Percentiles rank a stretch among this genome's conserved stretches.
Conservation (phyloP, 2,113 vertebrate species). For the Riparia riparia region DNA sequence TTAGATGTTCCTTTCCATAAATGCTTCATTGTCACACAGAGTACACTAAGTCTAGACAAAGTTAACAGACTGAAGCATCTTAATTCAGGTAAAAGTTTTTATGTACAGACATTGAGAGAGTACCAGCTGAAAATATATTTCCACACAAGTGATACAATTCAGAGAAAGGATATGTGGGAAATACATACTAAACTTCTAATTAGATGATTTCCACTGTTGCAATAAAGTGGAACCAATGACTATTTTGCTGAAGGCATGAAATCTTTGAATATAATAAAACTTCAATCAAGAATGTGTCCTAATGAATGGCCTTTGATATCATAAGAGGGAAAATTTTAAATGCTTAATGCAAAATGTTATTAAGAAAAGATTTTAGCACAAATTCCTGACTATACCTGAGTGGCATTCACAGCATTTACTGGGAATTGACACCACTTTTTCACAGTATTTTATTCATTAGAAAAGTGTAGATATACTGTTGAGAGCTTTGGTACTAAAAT, state of each 20-base stretch:
- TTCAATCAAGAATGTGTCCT: accelerated
- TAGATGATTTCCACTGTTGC: background rate
- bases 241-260: background rate
- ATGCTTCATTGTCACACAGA: background rate
- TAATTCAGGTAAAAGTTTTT: background rate
- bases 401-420: background rate
- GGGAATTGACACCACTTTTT: background rate
- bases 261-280: background rate
- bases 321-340: background rate
- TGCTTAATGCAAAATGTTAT: background rate
- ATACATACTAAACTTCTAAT: background rate
- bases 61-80: background rate
- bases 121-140: background rate
- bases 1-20: background rate
- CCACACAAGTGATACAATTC: background rate
- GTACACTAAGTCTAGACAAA: background rate
- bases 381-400: background rate
- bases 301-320: background rate
- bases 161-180: background rate
- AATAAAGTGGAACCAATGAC: background rate
- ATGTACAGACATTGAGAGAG: background rate
- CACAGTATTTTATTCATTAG: background rate
- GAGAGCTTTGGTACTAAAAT: background rate
- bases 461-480: background rate
- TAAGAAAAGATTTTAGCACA: background rate